A percentile compares a stretch with the other conserved stretches of the same genome.
phyloP scores from a whole-genome alignment of 2,113 vertebrate genomes.

The Turdus rufiventris region DNA sequence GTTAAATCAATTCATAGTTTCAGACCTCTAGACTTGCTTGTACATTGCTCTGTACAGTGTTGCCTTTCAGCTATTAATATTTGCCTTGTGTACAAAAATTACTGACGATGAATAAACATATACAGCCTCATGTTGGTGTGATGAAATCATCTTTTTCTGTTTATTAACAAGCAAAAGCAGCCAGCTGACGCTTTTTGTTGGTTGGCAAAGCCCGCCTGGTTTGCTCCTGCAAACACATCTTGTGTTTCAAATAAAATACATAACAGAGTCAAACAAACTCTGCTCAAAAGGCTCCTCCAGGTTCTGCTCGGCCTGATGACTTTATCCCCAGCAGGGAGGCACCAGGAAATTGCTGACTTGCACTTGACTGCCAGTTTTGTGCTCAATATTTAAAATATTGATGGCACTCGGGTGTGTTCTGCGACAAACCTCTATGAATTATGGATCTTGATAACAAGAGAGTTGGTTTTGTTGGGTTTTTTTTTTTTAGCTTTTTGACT shows the following conservation, averaged over 20 bases:
- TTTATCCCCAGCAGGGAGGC: background rate
- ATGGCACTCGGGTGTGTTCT: background rate
- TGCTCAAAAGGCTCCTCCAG: background rate
- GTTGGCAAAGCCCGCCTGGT: background rate
- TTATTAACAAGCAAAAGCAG: background rate
- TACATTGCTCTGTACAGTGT: constrained; percentile 75
- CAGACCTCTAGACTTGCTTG: constrained; percentile 63
- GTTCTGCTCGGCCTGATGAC: background rate
- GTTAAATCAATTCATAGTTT: constrained; percentile 57
- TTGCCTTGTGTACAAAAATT: constrained; percentile 79
- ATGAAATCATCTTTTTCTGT: constrained; percentile 3
- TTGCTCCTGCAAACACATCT: background rate
- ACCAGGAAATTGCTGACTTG: background rate
- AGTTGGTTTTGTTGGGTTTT: background rate
- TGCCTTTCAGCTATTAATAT: constrained; percentile 75
- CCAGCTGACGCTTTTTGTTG: background rate
- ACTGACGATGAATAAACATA: constrained; percentile 80
- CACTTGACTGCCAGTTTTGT: background rate
- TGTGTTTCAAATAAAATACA: background rate
- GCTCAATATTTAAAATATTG: background rate
- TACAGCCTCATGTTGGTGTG: constrained; percentile 36
- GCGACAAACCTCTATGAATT: background rate
- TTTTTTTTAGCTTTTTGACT: background rate
- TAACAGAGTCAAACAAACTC: background rate
- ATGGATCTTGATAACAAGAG: background rate